These are phyloP conservation scores for Heliconius melpomene DNA, from an alignment of 1,140 invertebrate species.

Conservation along the genomic window DNA sequence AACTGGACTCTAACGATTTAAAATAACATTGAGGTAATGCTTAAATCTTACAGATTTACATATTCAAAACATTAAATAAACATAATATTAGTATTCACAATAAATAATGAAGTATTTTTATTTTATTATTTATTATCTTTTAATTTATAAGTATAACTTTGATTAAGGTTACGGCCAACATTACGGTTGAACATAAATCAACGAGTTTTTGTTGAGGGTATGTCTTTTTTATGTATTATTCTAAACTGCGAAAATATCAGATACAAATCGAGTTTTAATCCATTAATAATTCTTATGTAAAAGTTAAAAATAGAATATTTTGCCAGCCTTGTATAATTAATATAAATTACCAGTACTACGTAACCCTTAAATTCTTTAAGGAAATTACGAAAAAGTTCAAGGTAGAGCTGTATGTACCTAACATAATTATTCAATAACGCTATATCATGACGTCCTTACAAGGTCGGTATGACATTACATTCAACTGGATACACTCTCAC, in stretches of 20 bases:
- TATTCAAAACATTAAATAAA: neutral
- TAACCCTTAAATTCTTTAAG: neutral
- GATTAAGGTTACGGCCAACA: neutral
- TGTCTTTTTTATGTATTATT: neutral
- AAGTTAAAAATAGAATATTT: too few relatives aligned
- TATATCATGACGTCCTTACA: slow-evolving; percentile 20
- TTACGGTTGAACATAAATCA: neutral
- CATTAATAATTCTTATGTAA: neutral
- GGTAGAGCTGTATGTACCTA: neutral
- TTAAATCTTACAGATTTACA: too few relatives aligned
- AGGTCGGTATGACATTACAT: slow-evolving; percentile 18
- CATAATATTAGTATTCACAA: neutral
- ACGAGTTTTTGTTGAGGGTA: neutral
- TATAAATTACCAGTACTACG: too few relatives aligned
- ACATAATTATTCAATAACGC: slow-evolving; percentile 13
- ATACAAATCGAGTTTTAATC: neutral
- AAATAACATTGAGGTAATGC: too few relatives aligned
- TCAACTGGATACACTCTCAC: slow-evolving; percentile 20
- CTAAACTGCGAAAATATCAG: neutral
- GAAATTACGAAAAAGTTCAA: neutral
- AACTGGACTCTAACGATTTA: too few relatives aligned
- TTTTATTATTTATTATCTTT: neutral
- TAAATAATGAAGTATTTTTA: neutral
- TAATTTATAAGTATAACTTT: neutral
- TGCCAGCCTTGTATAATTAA: too few relatives aligned